phyloP scores from a whole-genome alignment of 2,113 vertebrate genomes.

The Syngnathus floridae region DNA sequence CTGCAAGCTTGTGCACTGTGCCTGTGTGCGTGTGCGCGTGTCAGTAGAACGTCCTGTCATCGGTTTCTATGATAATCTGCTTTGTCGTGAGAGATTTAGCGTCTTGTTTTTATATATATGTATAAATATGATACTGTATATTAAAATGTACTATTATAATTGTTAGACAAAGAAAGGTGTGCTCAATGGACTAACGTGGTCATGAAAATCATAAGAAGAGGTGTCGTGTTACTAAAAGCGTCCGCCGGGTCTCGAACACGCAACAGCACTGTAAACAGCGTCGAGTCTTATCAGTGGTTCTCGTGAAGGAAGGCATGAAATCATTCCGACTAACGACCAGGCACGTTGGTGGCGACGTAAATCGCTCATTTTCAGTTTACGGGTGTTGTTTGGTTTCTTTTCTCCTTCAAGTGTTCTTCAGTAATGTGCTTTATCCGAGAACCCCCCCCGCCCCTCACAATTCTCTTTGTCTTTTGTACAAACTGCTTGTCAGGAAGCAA shows the following conservation, averaged over 20 bases:
- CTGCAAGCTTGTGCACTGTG: slow-evolving; percentile 98
- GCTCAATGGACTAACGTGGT: slow-evolving; percentile 64
- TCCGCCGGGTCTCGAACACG: not conserved
- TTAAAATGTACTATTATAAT: slow-evolving; percentile 57
- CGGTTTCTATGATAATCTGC: slow-evolving; percentile 86
- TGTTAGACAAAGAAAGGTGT: slow-evolving; percentile 56
- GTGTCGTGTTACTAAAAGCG: slow-evolving; percentile 53
- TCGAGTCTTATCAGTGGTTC: slow-evolving; percentile 38
- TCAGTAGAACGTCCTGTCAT: slow-evolving; percentile 87
- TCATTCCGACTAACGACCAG: slow-evolving; percentile 39
- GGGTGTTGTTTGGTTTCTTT: slow-evolving; percentile 40
- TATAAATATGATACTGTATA: slow-evolving; percentile 41
- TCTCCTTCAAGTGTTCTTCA: slow-evolving; percentile 48
- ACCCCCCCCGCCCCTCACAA: slow-evolving; percentile 1
- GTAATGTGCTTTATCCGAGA: slow-evolving; percentile 46
- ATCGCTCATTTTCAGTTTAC: slow-evolving; percentile 36
- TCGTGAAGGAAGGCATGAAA: slow-evolving; percentile 61
- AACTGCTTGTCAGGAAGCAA: slow-evolving; percentile 34
- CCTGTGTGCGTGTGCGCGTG: slow-evolving; percentile 83
- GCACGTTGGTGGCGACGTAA: slow-evolving; percentile 32
- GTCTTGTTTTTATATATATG: slow-evolving; percentile 71
- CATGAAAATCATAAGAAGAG: slow-evolving; percentile 58
- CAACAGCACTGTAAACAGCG: slow-evolving; percentile 28
- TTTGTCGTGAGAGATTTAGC: slow-evolving; percentile 87
- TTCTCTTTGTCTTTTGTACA: slow-evolving; percentile 10